Evolutionary conservation across 64 coral and sea anemone species (phyloP).

Genomic region (Porites lutea): DNA sequence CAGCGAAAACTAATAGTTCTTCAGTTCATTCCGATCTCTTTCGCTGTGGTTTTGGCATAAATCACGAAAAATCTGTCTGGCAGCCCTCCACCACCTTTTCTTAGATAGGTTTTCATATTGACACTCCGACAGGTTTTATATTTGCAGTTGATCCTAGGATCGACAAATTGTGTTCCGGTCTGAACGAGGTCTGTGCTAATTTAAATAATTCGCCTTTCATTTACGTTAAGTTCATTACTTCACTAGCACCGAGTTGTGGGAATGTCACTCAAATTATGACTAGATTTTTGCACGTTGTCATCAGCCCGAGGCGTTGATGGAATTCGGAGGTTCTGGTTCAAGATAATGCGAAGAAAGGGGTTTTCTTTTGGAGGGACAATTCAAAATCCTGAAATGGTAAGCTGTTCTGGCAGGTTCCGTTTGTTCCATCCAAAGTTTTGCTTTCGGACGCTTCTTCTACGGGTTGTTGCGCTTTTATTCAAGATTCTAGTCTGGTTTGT

Average conservation of each 20-base stretch:
- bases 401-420: not conserved
- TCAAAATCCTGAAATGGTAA: not conserved
- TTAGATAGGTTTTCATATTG: conserved; percentile 15
- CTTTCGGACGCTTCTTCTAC: conserved; percentile 19
- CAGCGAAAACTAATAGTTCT: not conserved
- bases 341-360: not conserved
- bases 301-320: not conserved
- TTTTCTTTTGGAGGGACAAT: not conserved
- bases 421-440: not conserved
- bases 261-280: conserved; percentile 46
- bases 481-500: not conserved
- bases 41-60: conserved; percentile 14
- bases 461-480: conserved; percentile 19
- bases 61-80: conserved; percentile 42
- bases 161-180: not conserved
- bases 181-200: not conserved
- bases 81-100: not conserved
- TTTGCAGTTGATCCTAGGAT: not conserved
- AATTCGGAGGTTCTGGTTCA: not conserved
- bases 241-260: not conserved
- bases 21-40: not conserved
- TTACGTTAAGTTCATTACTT: conserved; percentile 23
- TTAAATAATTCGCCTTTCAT: not conserved
- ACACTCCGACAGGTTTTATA: not conserved
- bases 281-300: conserved; percentile 39